Base-by-base conservation (phyloP, 2,113 vertebrate genomes). In the Scytalopus superciliaris region DNA sequence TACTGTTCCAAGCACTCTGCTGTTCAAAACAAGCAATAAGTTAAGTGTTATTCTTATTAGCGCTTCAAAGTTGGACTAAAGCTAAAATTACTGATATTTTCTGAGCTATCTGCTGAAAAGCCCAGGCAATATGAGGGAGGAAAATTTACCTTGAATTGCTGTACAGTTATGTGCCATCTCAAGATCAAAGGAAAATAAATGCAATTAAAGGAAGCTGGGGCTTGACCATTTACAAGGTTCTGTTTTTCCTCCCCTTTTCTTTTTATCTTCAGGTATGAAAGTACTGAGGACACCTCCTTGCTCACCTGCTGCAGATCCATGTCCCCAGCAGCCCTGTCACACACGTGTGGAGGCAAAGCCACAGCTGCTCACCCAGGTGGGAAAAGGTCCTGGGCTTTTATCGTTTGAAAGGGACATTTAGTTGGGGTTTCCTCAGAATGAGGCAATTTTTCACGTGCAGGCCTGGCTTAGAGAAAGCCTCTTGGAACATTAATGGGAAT, bases 21-120 rank as follows among this genome's bases (percentile, higher is more conserved):
- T 69, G 40, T 59, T 87, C 62, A 52, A 73, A 87, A 69, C 73
- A 84, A 96, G 73, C 52, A 64, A 27, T 81, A 96, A 87, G 78
- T 82, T 82, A 19, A 85, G 28, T 12, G n/a, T 64, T 53, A 56
- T 7, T 63, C 45, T 84, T 84, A 62, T 39, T 45, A 94, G 27
- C 0, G 0, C 60, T 82, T 68, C 67, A 17, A 56, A 89, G 44
- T 31, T 53, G 19, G 55, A 78, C 73, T 39, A 42, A 67, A 89
- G 57, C 33, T 56, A 21, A 64, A 81, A 74, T 47, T 22, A 63
- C 42, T 14, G 17, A n/a, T 31, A 30, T 40, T 55, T 90, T 84
- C 50, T 52, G 45, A 92, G 24, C 27, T 67, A 86, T 27, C 19
- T 88, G 30, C 55, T 72, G 40, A 57, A 44, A 82, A 87, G 59